Base-by-base conservation (phyloP, 2,797 vertebrate species). In the Malurus leucopterus region DNA sequence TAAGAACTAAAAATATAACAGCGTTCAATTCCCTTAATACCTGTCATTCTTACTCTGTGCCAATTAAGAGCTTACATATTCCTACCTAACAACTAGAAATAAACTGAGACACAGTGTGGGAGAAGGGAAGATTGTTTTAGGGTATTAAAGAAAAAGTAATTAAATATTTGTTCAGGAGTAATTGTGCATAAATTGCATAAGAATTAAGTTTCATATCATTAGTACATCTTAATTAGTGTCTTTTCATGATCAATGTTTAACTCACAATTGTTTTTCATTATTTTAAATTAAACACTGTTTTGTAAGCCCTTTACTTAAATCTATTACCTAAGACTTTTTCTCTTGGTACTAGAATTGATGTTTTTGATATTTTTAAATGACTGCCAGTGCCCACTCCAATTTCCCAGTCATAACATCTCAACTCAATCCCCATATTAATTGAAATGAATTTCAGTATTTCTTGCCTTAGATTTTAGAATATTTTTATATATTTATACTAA, bases 151-250 rank as follows among this genome's bases (percentile, higher is more conserved):
- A 22, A 44, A 95, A 93, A 82, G 78, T 94, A 97, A 97, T 97
- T 96, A 96, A 96, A 95, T 95, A 95, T 96, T 96, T 96, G 91
- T 96, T 96, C 86, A 91, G 81, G 71, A 76, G 73, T 96, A 96
- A 96, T 95, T 95, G 69, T 93, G 89, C 90, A 91, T 95, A 96
- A 95, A 95, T 88, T 95, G 83, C 59, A 88, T 83, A 54, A 96
- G 77, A 96, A 96, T 90, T 92, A 86, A 91, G 70, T 72, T 95
- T 90, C 53, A 71, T 96, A 47, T 93, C 78, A 94, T 96, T 95
- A 93, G 92, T 93, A 80, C 53, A 93, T 95, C 91, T 96, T 96
- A 96, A 97, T 94, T 96, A 91, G 84, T 79, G 81, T 73, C 36
- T 91, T 94, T 94, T 95, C 74, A 95, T 68, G 81, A 95, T 93